Percentiles rank a stretch among this genome's conserved stretches.
Conservation (phyloP, 2,888 invertebrate genomes). For the Eilema griseolum region DNA sequence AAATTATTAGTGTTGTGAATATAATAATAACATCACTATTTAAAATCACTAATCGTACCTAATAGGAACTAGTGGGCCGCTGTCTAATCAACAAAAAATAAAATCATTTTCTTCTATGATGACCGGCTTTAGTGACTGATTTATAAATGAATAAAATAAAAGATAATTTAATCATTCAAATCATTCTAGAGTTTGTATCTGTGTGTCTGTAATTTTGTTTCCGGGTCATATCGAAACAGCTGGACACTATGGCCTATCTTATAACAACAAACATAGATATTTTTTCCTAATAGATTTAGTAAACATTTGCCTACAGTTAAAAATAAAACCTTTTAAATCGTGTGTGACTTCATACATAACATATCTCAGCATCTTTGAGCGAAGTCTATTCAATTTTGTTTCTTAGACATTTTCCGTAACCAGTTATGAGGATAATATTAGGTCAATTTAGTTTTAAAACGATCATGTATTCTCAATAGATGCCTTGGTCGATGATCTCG, state of each 20-base stretch:
- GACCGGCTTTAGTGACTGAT: too few species aligned
- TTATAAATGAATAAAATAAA: background rate
- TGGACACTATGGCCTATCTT: background rate
- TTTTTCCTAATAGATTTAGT: too few species aligned
- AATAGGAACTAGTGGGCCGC: too few species aligned
- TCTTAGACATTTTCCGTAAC: background rate
- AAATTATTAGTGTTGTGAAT: background rate
- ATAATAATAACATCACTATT: too few species aligned
- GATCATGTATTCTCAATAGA: background rate
- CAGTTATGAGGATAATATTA: background rate
- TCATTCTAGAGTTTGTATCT: background rate
- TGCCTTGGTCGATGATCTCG: background rate
- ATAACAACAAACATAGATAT: background rate
- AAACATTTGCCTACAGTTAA: too few species aligned
- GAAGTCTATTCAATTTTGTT: background rate
- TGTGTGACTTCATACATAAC: background rate
- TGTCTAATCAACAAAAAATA: background rate
- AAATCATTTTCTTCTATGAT: too few species aligned
- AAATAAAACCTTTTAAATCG: background rate
- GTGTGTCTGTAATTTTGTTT: background rate
- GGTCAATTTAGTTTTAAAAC: background rate
- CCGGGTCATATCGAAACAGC: background rate
- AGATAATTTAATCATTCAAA: background rate
- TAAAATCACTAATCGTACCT: too few species aligned
- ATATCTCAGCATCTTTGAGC: background rate